Conservation (phyloP, 1,140 invertebrate species). For the Papilio machaon region DNA sequence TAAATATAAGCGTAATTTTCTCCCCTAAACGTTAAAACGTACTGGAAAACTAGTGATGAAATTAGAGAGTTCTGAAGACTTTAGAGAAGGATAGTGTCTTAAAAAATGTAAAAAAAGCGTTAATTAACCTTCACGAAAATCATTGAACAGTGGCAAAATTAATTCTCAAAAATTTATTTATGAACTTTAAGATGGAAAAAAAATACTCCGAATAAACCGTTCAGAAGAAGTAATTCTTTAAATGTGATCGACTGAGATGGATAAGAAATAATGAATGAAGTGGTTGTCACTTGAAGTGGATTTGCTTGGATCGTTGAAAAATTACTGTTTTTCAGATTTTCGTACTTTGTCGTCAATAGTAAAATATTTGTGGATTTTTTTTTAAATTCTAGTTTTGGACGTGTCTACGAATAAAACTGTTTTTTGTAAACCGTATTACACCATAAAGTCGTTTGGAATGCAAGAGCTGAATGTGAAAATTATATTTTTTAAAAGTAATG, state of each 20-base stretch:
- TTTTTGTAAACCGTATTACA: not conserved
- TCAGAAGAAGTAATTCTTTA: conserved; percentile 31
- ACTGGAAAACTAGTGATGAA: no score
- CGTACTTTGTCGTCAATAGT: not conserved
- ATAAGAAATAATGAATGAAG: conserved; percentile 38
- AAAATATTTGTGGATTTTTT: not conserved
- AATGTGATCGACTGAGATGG: conserved; percentile 25
- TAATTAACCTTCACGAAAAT: not conserved
- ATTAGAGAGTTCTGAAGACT: no score
- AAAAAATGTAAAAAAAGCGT: not conserved
- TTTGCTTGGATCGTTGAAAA: conserved; percentile 9
- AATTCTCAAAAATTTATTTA: not conserved
- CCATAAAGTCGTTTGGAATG: conserved; percentile 1
- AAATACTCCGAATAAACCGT: not conserved
- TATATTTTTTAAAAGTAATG: conserved; percentile 36
- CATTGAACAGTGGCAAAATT: not conserved
- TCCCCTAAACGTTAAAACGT: no score
- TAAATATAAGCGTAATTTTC: no score
- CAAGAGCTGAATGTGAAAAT: not conserved
- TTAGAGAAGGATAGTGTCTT: no score
- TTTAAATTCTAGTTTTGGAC: no score
- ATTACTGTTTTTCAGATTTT: conserved; percentile 17
- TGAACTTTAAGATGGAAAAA: not conserved
- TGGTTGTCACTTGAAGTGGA: conserved; percentile 28
- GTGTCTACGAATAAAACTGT: not conserved